Percentiles rank a stretch among this genome's conserved stretches.
Conservation (phyloP, 2,113 vertebrate genomes). For the Lucifuga dentata region DNA sequence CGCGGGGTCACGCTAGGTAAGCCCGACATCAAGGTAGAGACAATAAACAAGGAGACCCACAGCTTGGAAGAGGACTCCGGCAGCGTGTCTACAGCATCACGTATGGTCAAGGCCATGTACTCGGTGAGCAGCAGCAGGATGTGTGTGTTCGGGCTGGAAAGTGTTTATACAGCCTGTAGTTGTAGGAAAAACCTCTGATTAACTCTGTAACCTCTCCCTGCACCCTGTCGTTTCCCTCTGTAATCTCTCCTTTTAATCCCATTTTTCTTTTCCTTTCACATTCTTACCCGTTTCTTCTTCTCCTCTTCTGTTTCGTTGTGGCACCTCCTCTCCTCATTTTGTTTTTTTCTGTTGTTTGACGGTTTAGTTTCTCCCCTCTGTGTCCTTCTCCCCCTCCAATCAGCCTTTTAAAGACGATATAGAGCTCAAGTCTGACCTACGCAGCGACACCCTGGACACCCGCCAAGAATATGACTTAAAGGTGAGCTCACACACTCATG, state of each 20-base stretch:
- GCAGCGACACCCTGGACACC: conserved; percentile 94
- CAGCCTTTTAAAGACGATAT: conserved; percentile 97
- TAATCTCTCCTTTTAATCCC: conserved; percentile 66
- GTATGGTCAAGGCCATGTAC: conserved; percentile 98
- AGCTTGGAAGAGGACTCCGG: conserved; percentile 93
- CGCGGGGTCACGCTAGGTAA: conserved; percentile 96
- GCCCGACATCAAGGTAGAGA: conserved; percentile 98
- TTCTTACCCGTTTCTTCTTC: conserved; percentile 65
- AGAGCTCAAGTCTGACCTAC: conserved; percentile 95
- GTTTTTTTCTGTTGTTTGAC: conserved; percentile 79
- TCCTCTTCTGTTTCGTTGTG: conserved; percentile 62
- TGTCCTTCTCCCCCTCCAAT: conserved; percentile 85
- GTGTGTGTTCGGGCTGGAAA: conserved; percentile 38
- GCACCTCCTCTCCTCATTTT: conserved; percentile 55
- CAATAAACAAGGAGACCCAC: conserved; percentile 95
- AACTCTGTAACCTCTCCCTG: conserved; percentile 60
- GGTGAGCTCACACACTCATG: conserved; percentile 76
- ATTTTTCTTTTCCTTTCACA: conserved; percentile 68
- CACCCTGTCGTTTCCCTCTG: conserved; percentile 42
- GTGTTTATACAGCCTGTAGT: conserved; percentile 68
- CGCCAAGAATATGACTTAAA: conserved; percentile 98
- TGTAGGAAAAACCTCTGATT: conserved; percentile 43
- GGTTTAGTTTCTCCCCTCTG: conserved; percentile 87
- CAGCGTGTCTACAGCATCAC: conserved; percentile 93
- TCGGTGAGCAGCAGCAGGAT: conserved; percentile 85